phyloP scores from a whole-genome alignment of 2,888 invertebrate genomes.

The Urechis unicinctus region DNA sequence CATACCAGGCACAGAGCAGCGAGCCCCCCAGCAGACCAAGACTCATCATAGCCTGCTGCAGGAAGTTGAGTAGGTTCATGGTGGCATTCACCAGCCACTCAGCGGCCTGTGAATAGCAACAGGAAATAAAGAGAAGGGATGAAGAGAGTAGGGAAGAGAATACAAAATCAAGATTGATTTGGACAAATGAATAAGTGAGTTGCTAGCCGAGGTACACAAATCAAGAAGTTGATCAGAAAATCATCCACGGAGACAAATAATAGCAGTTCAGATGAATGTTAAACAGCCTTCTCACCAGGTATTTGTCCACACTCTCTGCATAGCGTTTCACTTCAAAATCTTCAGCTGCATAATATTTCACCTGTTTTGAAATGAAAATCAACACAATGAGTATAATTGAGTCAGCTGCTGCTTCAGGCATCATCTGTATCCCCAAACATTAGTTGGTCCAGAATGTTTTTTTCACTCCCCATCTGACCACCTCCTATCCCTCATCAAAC shows the following conservation, averaged over 20 bases:
- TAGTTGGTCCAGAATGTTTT: too few species aligned
- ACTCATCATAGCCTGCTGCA: slow-evolving; percentile 82
- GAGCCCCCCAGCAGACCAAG: slow-evolving; percentile 61
- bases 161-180: background rate
- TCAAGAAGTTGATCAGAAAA: too few species aligned
- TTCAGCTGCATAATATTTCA: slow-evolving; percentile 89
- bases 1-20: slow-evolving; percentile 67
- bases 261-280: background rate
- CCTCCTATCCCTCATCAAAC: too few species aligned
- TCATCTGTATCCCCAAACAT: too few species aligned
- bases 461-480: too few species aligned
- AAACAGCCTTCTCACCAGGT: slow-evolving; percentile 58
- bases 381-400: too few species aligned
- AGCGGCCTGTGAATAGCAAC: slow-evolving; percentile 60
- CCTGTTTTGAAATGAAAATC: too few species aligned
- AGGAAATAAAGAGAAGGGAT: background rate
- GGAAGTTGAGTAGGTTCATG: slow-evolving; percentile 76
- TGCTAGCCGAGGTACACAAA: background rate
- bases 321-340: slow-evolving; percentile 79
- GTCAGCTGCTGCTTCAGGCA: too few species aligned
- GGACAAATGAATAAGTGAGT: background rate
- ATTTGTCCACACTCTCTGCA: slow-evolving; percentile 71
- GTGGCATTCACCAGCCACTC: slow-evolving; percentile 81
- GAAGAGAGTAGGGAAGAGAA: background rate
- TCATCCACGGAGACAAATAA: too few species aligned